Conservation (phyloP, 2,113 vertebrate genomes). For the Cyprinodon tularosa region DNA sequence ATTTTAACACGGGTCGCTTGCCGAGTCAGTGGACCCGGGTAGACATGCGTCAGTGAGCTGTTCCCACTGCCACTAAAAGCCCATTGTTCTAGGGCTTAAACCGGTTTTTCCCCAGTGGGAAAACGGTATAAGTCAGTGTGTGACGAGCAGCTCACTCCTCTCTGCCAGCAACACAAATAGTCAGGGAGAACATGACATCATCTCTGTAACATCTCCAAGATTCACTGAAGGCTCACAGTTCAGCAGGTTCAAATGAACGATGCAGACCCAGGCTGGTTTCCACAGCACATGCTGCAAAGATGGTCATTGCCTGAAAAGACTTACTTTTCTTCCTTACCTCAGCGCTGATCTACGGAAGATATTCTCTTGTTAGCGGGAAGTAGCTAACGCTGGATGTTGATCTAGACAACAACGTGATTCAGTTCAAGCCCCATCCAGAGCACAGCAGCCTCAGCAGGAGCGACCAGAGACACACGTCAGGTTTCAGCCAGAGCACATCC, state of each 20-base stretch:
- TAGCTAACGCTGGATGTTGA: not conserved
- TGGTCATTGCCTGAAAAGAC: conserved; percentile 38
- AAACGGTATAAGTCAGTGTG: conserved; percentile 37
- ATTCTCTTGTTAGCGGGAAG: conserved; percentile 8
- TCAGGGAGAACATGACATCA: conserved; percentile 78
- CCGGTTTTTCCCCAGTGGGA: no score
- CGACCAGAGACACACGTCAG: conserved; percentile 65
- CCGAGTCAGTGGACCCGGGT: no score
- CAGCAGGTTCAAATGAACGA: conserved; percentile 67
- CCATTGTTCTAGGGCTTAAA: no score
- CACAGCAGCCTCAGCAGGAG: conserved; percentile 45
- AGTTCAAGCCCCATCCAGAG: conserved; percentile 10
- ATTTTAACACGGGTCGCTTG: no score
- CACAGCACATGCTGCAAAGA: conserved; percentile 45
- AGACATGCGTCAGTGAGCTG: no score
- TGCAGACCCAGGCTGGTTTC: conserved; percentile 50
- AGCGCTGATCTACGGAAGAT: conserved; percentile 7
- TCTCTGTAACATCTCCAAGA: conserved; percentile 68
- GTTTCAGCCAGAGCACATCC: conserved; percentile 41
- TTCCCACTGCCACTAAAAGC: no score
- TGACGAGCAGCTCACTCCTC: conserved; percentile 45
- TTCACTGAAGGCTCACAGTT: conserved; percentile 65
- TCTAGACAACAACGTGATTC: not conserved
- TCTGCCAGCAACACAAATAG: conserved; percentile 75
- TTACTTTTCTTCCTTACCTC: conserved; percentile 13